Base-by-base conservation (phyloP, 1,140 invertebrate species). In the Lepidurus arcticus region DNA sequence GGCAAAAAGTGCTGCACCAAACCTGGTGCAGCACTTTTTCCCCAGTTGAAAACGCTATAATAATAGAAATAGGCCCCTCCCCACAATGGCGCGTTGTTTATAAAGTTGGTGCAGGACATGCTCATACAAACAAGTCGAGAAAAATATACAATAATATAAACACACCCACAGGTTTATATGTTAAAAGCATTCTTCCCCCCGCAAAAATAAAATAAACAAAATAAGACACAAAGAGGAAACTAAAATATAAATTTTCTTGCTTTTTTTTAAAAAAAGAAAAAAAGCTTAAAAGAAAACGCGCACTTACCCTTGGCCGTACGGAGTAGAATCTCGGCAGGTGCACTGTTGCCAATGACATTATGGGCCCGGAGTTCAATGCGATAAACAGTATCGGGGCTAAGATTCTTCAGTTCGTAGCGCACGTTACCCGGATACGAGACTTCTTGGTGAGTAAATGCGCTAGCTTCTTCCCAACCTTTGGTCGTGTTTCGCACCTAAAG, bases 341-440 rank as follows among this genome's bases (percentile, higher is more conserved):
- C 85, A 80, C 94, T 94, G 84, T 86, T 91, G 73, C 94, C 94
- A 74, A 96, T 92, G 10, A 88, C 84, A 85, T 97, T 97, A 82
- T 93, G 92, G 13, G 95, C 95, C 82, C 89, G 88, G 26, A 97
- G 85, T 83, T 95, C 92, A 81, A 94, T 90, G 82, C 88, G 89
- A 86, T 97, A 97, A 78, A 88, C 90, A 0, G 92, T 92, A 82
- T 95, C 91, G 0, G 93, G 88, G 24, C 85, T 84, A 1, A 97
- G 87, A 10, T 88, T 83, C 73, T 87, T 87, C 79, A 96, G 84
- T 85, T 90, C 90, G 79, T 88, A 89, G 73, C 85, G 88, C 24
- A 90, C 90, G 88, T 81, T 73, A 90, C 88, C 78, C 87, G 85
- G 16, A 83, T 80, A 80, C 9, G 77, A 45, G 26, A 82, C 78